phyloP scores from a whole-genome alignment of 2,888 invertebrate genomes.

The Mythimna ferrago region DNA sequence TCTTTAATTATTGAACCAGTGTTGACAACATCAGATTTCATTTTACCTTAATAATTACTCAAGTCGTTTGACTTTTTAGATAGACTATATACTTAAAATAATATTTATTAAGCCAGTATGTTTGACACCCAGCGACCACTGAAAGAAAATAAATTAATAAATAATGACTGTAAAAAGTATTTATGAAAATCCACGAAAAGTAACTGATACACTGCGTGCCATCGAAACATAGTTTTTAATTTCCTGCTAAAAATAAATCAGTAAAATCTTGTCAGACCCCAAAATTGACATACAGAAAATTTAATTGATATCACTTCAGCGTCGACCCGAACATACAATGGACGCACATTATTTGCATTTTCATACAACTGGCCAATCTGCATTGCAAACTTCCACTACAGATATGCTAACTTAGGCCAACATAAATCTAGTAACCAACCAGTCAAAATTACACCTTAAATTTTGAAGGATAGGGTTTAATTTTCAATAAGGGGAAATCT shows the following conservation, averaged over 20 bases:
- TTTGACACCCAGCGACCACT: too few relatives aligned
- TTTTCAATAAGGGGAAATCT: constrained; percentile 4
- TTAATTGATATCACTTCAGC: constrained; percentile 63
- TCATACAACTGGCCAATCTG: constrained; percentile 85
- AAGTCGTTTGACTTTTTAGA: too few relatives aligned
- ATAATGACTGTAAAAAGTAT: too few relatives aligned
- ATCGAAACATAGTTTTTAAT: too few relatives aligned
- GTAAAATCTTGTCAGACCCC: constrained; percentile 18
- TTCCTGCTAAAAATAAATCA: neutral
- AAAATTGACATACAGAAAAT: constrained; percentile 52
- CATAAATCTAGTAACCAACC: constrained; percentile 40
- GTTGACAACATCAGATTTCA: too few relatives aligned
- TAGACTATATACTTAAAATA: too few relatives aligned
- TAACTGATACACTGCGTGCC: too few relatives aligned
- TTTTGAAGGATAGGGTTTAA: neutral
- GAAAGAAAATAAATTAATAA: too few relatives aligned
- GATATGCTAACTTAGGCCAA: constrained; percentile 76
- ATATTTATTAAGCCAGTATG: too few relatives aligned
- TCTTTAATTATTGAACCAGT: too few relatives aligned
- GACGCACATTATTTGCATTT: constrained; percentile 82
- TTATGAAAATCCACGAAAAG: too few relatives aligned
- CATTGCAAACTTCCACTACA: constrained; percentile 83
- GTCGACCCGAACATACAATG: constrained; percentile 70
- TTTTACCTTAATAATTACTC: too few relatives aligned
- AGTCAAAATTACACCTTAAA: constrained; percentile 13